Base-by-base conservation (phyloP, 2,888 invertebrate genomes). In the Julus scandinavius region DNA sequence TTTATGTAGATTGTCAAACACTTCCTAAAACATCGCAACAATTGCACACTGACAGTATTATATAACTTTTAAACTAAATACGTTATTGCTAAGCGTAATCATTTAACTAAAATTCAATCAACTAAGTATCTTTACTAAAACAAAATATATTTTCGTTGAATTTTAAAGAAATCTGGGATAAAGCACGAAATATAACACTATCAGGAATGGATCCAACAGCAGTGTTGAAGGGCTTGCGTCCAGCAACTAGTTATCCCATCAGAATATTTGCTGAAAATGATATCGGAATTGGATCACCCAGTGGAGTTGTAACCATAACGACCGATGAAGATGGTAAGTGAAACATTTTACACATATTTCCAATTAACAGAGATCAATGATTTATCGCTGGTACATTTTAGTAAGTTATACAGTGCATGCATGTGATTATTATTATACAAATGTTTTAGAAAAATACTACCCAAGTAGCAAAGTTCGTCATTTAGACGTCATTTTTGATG, bases 181-280 rank as follows among this genome's bases (percentile, higher is more conserved):
- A 87, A 72, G 45, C 85, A 86, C 41, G 45, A 49, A 89, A 89
- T 58, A 54, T 72, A 15, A 89, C 87, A 20, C 38, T 88, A 50
- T 88, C 86, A 50, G 88, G 88, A 85, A 58, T 49, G 20, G 85
- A 87, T 58, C 85, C 87, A 41, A 85, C 86, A 45, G 80, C 72
- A 17, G 63, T 63, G 49, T 6, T 88, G 11, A 89, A 89, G 0
- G 89, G 90, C 91, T 93, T 98, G 6, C 94, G 96, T 91, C 98
- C 98, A 41, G 97, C 97, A 54, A 97, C 97, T 2, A 97, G 97
- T 0, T 98, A 98, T 92, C 97, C 98, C 91, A 95, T 98, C 90
- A 94, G 97, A 90, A 97, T 98, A 91, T 96, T 97, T 1, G 98
- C 98, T 89, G 97, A 98, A 93, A 98, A 98, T 91, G 97, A 96